Base-by-base conservation (phyloP, 2,113 vertebrate species). In the Cyphomyrus discorhynchus region DNA sequence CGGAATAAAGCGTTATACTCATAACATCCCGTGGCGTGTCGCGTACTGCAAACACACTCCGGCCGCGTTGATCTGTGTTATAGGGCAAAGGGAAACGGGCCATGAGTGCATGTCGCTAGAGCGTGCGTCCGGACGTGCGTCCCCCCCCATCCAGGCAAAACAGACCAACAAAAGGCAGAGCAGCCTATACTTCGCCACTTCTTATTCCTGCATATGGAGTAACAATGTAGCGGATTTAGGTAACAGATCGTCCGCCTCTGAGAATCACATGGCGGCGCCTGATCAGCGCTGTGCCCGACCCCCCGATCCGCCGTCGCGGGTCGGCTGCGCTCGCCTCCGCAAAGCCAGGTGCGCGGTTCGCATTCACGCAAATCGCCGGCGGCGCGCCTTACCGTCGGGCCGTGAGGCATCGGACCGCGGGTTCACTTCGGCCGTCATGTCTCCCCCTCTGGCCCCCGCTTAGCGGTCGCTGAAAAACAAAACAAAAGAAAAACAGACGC, bases 321-420 rank as follows among this genome's bases (percentile, higher is more conserved):
- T 31, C 62, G n/a, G 24, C 62, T 35, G 70, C 70, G 70, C 70
- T 31, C 70, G 27, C 70, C 70, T 39, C 70, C 70, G 74, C 74
- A 15, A 27, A 35, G 17, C 74, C 74, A 42, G 35, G 31, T 35
- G 74, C 74, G 74, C 35, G 74, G 74, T 80, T 70, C 62, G 35
- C 74, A 27, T 6, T 80, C 74, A 39, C 74, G 74, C 74, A 80
- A 80, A 80, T 15, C 39, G 31, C 74, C 74, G 35, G 74, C 35
- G 35, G 74, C 31, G 31, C 74, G 74, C 74, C 74, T 80, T 80
- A 80, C 74, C 74, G 74, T 80, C 74, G 74, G 74, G 74, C 74
- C 31, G 35, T 39, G 74, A 8, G 35, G 74, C 74, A 19, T 42
- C 74, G 74, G 74, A 80, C 74, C 35, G 74, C 74, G 74, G 35